Percentiles rank a stretch among this genome's conserved stretches.
Conservation (phyloP, 2,888 invertebrate genomes). For the Tupiocoris notatus region DNA sequence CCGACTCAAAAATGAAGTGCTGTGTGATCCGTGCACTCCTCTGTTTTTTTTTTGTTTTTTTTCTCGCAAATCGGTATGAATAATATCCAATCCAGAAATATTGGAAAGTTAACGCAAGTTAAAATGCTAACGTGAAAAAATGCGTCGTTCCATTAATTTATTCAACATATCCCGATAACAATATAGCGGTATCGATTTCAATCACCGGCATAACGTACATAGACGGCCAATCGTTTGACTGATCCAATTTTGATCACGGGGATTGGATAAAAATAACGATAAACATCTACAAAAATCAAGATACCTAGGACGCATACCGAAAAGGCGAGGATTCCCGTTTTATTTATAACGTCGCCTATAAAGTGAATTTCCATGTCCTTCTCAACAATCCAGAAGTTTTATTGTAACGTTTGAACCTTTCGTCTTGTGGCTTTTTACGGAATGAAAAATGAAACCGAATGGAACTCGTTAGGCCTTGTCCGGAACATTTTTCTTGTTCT, state of each 20-base stretch:
- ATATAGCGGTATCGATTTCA: no score
- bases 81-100: no score
- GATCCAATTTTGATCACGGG: not conserved
- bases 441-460: constrained; percentile 36
- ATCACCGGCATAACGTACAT: no score
- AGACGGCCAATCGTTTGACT: no score
- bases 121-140: no score
- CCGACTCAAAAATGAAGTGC: no score
- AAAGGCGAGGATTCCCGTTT: not conserved
- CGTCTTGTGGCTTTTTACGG: constrained; percentile 10
- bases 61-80: no score
- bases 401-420: constrained; percentile 12
- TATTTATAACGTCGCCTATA: constrained; percentile 24
- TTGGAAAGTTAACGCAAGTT: no score
- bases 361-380: constrained; percentile 34
- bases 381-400: constrained; percentile 1
- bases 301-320: not conserved
- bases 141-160: no score
- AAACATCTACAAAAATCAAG: not conserved
- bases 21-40: no score
- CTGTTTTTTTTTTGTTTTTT: no score
- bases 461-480: constrained; percentile 25
- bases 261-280: not conserved
- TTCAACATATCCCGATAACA: no score
- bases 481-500: constrained; percentile 15